A percentile compares a stretch with the other conserved stretches of the same genome.
These are phyloP conservation scores for Pocillopora grandis DNA, from an alignment of 92 coral and sea anemone genomes.

Conservation along the genomic window DNA sequence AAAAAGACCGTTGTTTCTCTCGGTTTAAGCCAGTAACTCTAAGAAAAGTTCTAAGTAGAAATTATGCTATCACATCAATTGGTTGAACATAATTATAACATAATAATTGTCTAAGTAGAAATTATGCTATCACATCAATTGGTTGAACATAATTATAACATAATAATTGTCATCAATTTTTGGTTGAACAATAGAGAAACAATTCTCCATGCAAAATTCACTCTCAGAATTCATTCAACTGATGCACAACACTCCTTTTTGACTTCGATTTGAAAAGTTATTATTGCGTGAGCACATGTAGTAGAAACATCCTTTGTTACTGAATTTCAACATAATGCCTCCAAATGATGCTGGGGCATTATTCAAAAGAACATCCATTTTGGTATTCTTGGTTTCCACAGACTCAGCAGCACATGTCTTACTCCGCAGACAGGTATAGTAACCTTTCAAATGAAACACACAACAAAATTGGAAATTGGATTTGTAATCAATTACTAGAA, in stretches of 20 bases:
- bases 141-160: too few relatives aligned
- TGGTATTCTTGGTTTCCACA: slow-evolving; percentile 24
- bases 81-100: too few relatives aligned
- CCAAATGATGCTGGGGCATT: slow-evolving; percentile 93
- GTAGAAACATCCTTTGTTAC: slow-evolving; percentile 67
- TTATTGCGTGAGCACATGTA: slow-evolving; percentile 91
- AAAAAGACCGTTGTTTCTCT: too few relatives aligned
- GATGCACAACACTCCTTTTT: slow-evolving; percentile 84
- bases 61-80: too few relatives aligned
- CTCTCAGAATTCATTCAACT: slow-evolving; percentile 1
- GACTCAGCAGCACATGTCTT: slow-evolving; percentile 22
- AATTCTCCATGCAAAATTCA: neutral
- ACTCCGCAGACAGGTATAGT: slow-evolving; percentile 30
- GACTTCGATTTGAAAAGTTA: slow-evolving; percentile 98
- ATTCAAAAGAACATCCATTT: slow-evolving; percentile 76
- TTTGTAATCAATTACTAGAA: neutral
- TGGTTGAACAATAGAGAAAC: too few relatives aligned
- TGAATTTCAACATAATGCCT: slow-evolving; percentile 79
- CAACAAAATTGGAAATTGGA: neutral
- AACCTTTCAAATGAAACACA: neutral
- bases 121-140: too few relatives aligned
- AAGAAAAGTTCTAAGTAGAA: too few relatives aligned
- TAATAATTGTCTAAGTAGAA: too few relatives aligned
- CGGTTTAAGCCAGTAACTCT: too few relatives aligned
- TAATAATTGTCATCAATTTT: too few relatives aligned